Evolutionary conservation across 2,113 vertebrate genomes (phyloP).

Genomic region (Melanostigma gelatinosum): DNA sequence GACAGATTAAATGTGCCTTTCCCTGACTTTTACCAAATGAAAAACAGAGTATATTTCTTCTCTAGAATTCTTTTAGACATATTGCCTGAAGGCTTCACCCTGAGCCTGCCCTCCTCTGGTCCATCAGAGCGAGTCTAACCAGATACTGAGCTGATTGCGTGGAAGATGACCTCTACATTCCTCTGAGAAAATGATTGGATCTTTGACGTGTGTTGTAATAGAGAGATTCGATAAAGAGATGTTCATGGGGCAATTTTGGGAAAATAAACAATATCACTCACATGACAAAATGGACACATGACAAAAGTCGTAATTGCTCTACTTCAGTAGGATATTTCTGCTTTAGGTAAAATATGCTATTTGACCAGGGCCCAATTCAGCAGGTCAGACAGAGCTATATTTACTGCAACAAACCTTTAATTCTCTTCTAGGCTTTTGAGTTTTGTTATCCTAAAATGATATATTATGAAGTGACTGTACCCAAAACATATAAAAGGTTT

Average conservation of each 20-base stretch:
- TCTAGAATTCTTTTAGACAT: not conserved
- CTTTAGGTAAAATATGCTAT: not conserved
- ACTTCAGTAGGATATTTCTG: not conserved
- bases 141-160: slow-evolving; percentile 9
- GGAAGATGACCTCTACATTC: slow-evolving; percentile 26
- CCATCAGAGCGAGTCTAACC: slow-evolving; percentile 1
- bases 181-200: not conserved
- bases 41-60: not conserved
- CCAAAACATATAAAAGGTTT: not conserved
- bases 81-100: slow-evolving; percentile 17
- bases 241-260: not conserved
- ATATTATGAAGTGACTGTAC: not conserved
- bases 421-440: not conserved
- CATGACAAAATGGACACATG: not conserved
- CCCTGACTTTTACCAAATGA: not conserved
- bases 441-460: not conserved
- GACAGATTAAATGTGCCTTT: not conserved
- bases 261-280: not conserved
- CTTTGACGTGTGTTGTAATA: not conserved
- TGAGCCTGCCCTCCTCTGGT: not conserved
- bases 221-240: not conserved
- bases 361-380: not conserved
- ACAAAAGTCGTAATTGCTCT: not conserved
- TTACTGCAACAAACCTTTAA: not conserved
- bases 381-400: not conserved